Percentiles rank a stretch among this genome's conserved stretches.
phyloP scores from a whole-genome alignment of 2,888 invertebrate species.

The Drosophila borealis region DNA sequence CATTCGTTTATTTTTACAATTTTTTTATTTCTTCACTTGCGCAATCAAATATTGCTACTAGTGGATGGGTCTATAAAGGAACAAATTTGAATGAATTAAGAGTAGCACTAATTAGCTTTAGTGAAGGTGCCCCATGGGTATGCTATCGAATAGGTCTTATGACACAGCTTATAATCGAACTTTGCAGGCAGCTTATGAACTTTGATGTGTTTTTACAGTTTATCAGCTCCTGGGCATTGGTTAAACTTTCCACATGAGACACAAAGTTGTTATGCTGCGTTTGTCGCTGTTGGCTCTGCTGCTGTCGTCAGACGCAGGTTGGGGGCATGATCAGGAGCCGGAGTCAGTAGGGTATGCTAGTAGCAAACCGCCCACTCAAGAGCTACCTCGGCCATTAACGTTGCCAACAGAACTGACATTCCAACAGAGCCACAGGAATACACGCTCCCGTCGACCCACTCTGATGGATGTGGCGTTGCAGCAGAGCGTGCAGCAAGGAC shows the following conservation, averaged over 20 bases:
- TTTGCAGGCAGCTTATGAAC: slow-evolving; percentile 6
- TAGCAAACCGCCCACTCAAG: slow-evolving; percentile 62
- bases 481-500: slow-evolving; percentile 83
- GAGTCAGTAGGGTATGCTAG: slow-evolving; percentile 6
- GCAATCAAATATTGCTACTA: too few relatives aligned
- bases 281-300: slow-evolving; percentile 34
- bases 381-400: slow-evolving; percentile 73
- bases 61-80: too few relatives aligned
- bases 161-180: neutral
- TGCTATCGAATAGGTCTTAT: neutral
- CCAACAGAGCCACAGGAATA: slow-evolving; percentile 24
- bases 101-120: too few relatives aligned
- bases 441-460: slow-evolving; percentile 74
- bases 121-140: too few relatives aligned
- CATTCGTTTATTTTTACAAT: too few relatives aligned
- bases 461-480: slow-evolving; percentile 83
- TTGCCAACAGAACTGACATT: slow-evolving; percentile 27
- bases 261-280: slow-evolving; percentile 49
- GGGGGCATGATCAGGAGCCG: slow-evolving; percentile 15
- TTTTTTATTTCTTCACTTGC: too few relatives aligned
- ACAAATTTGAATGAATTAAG: too few relatives aligned
- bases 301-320: slow-evolving; percentile 10
- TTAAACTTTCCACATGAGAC: slow-evolving; percentile 12
- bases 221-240: slow-evolving; percentile 6
- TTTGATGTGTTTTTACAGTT: slow-evolving; percentile 7